Percentiles rank a stretch among this genome's conserved stretches.
Conservation (phyloP, 2,113 vertebrate genomes). For the Ptychochromis oligacanthus region DNA sequence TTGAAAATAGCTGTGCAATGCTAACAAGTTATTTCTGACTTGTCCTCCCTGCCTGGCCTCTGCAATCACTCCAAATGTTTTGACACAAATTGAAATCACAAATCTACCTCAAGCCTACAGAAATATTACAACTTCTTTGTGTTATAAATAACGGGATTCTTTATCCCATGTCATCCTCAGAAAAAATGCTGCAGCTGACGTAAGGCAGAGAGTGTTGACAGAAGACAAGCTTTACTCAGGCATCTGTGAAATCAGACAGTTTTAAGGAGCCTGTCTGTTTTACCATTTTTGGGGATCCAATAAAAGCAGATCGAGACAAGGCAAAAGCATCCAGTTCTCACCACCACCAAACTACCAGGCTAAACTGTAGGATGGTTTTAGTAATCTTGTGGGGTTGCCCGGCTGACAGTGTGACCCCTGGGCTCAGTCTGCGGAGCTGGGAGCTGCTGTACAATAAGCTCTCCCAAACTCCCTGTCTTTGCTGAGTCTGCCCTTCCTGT, state of each 20-base stretch:
- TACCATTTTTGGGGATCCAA: constrained; percentile 17
- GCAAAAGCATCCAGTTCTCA: not conserved
- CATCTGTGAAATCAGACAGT: constrained; percentile 30
- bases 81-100: constrained; percentile 3
- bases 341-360: not conserved
- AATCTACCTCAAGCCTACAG: not conserved
- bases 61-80: constrained; percentile 40
- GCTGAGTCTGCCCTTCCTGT: constrained; percentile 58
- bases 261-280: constrained; percentile 46
- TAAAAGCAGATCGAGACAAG: constrained; percentile 5
- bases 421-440: constrained; percentile 23
- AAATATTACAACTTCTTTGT: not conserved
- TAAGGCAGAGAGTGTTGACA: not conserved
- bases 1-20: constrained; percentile 61
- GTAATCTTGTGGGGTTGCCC: constrained; percentile 28
- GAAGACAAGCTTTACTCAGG: not conserved
- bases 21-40: constrained; percentile 62
- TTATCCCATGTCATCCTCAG: not conserved
- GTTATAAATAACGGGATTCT: not conserved
- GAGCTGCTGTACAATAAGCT: constrained; percentile 33
- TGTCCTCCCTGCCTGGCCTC: constrained; percentile 33
- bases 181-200: not conserved
- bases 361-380: not conserved
- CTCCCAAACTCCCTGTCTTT: constrained; percentile 15
- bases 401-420: constrained; percentile 22